phyloP scores from a whole-genome alignment of 2,888 invertebrate genomes.

The Crematogaster levior region DNA sequence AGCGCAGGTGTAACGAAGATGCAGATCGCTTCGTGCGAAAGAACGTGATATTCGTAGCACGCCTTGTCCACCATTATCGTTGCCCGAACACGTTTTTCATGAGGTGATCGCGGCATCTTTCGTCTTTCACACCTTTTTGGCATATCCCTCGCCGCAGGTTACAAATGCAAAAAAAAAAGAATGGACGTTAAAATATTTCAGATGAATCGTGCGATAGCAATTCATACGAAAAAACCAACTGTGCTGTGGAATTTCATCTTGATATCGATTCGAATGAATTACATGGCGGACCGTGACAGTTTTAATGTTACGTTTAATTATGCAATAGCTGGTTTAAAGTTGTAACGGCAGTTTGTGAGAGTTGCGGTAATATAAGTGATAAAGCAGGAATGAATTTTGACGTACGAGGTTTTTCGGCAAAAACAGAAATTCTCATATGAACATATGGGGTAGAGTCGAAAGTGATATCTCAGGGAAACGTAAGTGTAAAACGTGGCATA shows the following conservation, averaged over 20 bases:
- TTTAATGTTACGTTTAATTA: slow-evolving; percentile 34
- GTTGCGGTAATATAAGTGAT: slow-evolving; percentile 29
- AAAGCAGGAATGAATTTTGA: slow-evolving; percentile 44
- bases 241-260: slow-evolving; percentile 18
- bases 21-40: slow-evolving; percentile 57
- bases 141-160: slow-evolving; percentile 35
- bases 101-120: slow-evolving; percentile 49
- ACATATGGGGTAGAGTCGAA: slow-evolving; percentile 13
- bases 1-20: slow-evolving; percentile 59
- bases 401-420: slow-evolving; percentile 33
- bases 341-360: slow-evolving; percentile 16
- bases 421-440: slow-evolving; percentile 38
- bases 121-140: slow-evolving; percentile 51
- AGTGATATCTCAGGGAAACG: slow-evolving; percentile 46
- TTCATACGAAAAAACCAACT: background rate
- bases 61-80: slow-evolving; percentile 67
- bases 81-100: slow-evolving; percentile 69
- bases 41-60: slow-evolving; percentile 71
- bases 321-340: slow-evolving; percentile 24
- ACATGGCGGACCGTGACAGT: background rate
- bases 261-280: slow-evolving; percentile 9
- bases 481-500: slow-evolving; percentile 38
- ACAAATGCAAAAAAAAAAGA: slow-evolving; percentile 41
- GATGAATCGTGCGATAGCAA: slow-evolving; percentile 37
- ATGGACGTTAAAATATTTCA: slow-evolving; percentile 23